Conservation (phyloP, 2,888 invertebrate genomes). For the Pterostichus niger region DNA sequence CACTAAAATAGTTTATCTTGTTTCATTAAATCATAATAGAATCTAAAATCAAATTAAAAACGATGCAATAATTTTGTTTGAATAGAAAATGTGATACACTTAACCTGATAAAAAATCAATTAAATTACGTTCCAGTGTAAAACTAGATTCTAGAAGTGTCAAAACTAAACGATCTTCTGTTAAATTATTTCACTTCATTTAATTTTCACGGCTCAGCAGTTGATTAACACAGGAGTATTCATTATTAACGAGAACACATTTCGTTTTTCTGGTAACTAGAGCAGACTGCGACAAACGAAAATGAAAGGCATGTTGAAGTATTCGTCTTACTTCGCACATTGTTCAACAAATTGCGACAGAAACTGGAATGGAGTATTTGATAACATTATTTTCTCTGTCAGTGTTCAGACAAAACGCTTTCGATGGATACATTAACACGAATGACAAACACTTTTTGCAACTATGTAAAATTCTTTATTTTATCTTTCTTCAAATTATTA, state of each 20-base stretch:
- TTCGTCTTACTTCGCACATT: constrained; percentile 27
- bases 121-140: constrained; percentile 13
- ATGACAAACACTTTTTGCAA: not conserved
- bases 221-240: constrained; percentile 46
- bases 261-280: constrained; percentile 45
- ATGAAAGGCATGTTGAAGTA: not conserved
- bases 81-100: too few relatives aligned
- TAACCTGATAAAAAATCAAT: constrained; percentile 8
- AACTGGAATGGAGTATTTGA: constrained; percentile 42
- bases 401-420: not conserved
- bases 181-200: constrained; percentile 43
- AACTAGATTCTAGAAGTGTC: constrained; percentile 35
- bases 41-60: too few relatives aligned
- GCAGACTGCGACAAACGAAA: constrained; percentile 21
- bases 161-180: constrained; percentile 33
- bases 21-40: too few relatives aligned
- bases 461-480: not conserved
- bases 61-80: too few relatives aligned
- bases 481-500: not conserved
- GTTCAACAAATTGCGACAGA: constrained; percentile 45
- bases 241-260: constrained; percentile 51
- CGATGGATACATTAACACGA: constrained; percentile 13
- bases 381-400: constrained; percentile 29
- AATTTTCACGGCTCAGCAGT: constrained; percentile 35
- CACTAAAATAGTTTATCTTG: too few relatives aligned